These are phyloP conservation scores for Melanargia galathea DNA, from an alignment of 2,888 invertebrate species.

Conservation along the genomic window DNA sequence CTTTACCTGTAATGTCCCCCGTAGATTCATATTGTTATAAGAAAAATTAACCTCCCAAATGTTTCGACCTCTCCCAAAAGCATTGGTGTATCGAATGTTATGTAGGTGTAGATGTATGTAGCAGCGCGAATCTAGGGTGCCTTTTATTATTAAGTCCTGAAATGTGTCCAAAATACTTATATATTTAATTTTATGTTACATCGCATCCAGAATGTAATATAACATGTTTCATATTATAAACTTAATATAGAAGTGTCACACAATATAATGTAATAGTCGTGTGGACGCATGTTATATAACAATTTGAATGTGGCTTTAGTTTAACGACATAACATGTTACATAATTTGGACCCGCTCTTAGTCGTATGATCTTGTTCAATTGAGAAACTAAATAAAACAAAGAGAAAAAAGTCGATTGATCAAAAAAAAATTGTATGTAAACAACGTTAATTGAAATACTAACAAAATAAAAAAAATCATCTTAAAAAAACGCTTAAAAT, in stretches of 20 bases:
- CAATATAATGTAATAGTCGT: neutral
- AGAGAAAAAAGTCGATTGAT: neutral
- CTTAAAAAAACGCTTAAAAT: neutral
- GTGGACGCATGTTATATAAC: neutral
- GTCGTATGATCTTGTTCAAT: too few species aligned
- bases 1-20: neutral
- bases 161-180: conserved; percentile 21
- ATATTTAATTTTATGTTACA: neutral
- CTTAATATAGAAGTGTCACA: too few species aligned
- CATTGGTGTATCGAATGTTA: conserved; percentile 23
- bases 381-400: neutral
- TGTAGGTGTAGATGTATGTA: conserved; percentile 25
- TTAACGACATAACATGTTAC: neutral
- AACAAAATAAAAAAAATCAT: neutral
- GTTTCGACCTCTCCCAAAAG: conserved; percentile 5
- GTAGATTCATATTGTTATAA: conserved; percentile 5
- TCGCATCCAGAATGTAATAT: neutral
- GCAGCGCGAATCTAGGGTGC: conserved; percentile 38
- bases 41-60: neutral
- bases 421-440: neutral
- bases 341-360: too few species aligned
- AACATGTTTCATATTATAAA: neutral
- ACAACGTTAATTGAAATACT: neutral
- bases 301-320: neutral
- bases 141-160: conserved; percentile 35